Evolutionary conservation across 30 jellyfish, hydroid and myxozoan species (phyloP).

Genomic region (Clytia hemisphaerica): DNA sequence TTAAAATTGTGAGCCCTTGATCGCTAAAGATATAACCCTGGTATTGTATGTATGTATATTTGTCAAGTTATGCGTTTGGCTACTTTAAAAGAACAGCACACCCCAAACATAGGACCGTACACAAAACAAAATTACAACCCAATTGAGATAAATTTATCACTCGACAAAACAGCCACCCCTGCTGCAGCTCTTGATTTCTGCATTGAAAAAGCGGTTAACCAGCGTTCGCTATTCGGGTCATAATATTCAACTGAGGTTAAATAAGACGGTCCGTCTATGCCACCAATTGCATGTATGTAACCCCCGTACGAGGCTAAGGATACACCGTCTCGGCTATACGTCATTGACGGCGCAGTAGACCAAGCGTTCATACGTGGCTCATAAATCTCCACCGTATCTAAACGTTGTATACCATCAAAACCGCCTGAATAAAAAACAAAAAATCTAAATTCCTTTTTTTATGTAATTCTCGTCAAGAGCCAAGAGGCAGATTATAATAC

Average conservation of each 20-base stretch:
- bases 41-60: no score
- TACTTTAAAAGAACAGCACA: neutral
- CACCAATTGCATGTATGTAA: conserved; percentile 90
- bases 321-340: conserved; percentile 87
- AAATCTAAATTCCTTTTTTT: no score
- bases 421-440: conserved; percentile 61
- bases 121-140: neutral
- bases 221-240: conserved; percentile 73
- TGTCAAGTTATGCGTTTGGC: no score
- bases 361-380: conserved; percentile 89
- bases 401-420: conserved; percentile 80
- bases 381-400: conserved; percentile 70
- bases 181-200: conserved; percentile 88
- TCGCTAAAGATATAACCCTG: no score
- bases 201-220: conserved; percentile 66
- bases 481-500: no score
- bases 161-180: conserved; percentile 87
- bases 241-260: conserved; percentile 85
- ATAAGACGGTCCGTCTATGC: conserved; percentile 96
- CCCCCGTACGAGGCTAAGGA: conserved; percentile 80
- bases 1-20: no score
- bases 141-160: no score
- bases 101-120: neutral
- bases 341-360: conserved; percentile 66
- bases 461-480: no score